Conservation (phyloP, 1,140 invertebrate species). For the Acromyrmex charruanus region DNA sequence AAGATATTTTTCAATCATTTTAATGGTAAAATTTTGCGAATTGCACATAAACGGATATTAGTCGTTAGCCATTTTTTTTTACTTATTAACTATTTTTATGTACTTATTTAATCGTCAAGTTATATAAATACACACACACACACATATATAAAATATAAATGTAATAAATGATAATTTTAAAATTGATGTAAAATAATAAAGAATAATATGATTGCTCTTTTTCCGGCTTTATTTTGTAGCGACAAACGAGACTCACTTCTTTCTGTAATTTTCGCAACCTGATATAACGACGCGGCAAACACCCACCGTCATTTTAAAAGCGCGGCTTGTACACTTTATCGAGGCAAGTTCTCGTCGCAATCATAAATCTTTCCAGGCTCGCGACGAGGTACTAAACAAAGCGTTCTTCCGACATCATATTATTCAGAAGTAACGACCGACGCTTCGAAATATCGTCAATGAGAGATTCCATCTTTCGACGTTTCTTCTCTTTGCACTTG, state of each 20-base stretch:
- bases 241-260: constrained; percentile 42
- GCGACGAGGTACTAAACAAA: constrained; percentile 64
- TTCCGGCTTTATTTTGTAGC: constrained; percentile 1
- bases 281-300: constrained; percentile 67
- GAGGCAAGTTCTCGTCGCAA: constrained; percentile 62
- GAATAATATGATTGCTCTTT: background rate
- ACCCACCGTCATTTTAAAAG: constrained; percentile 53
- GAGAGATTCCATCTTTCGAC: constrained; percentile 47
- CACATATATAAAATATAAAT: no score
- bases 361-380: constrained; percentile 64
- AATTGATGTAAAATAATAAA: background rate
- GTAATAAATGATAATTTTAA: constrained; percentile 13
- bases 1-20: background rate
- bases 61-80: no score
- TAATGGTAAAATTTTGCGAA: background rate
- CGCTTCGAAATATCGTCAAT: constrained; percentile 25
- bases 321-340: constrained; percentile 58
- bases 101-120: background rate
- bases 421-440: constrained; percentile 58
- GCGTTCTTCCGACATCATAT: constrained; percentile 51
- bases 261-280: constrained; percentile 57
- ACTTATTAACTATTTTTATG: no score
- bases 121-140: background rate
- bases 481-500: background rate
- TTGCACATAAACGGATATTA: background rate